Base-by-base conservation (phyloP, 2,113 vertebrate genomes). In the Beaufortia kweichowensis region DNA sequence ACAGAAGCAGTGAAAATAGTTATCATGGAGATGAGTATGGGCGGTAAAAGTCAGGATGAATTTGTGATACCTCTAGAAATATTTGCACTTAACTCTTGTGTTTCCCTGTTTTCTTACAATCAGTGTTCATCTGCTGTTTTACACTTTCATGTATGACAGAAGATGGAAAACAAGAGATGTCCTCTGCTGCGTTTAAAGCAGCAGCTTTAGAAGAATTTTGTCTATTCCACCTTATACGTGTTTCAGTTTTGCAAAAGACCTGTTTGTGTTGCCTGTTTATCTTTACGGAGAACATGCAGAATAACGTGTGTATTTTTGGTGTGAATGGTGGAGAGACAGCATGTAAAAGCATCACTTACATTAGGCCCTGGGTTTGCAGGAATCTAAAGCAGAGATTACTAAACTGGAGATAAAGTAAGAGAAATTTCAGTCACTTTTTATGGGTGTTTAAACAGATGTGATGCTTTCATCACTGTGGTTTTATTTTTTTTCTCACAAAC, bases 1-100 rank as follows among this genome's bases (percentile, higher is more conserved):
- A 66, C 74, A 76, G 26, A 62, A 66, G 28, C 62, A 76, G 19
- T 14, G 33, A 66, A 15, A 46, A 6, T 31, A 31, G 50, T 67
- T 76, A 43, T 28, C 39, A 31, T 0, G 28, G 75, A 43, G 50
- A 59, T 8, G 64, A 57, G n/a, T 57, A 77, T 29, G 28, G 64
- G 11, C 53, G 63, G 1, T 68, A 41, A 43, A 66, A 39, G 9
- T 2, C 48, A 53, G 4, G 0, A 10, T 0, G 1, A 2, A 8
- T 23, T 10, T 10, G 14, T 19, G 56, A 70, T n/a, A 70, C 2
- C 9, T 35, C 6, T 1, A 15, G 29, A 56, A 17, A n/a, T 41
- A n/a, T 28, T 59, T 59, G 31, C 33, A 28, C 55, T 72, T 21
- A 6, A 29, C 26, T 8, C 23, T 9, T 29, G 14, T 19, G 14